Evolutionary conservation across 1,140 invertebrate species (phyloP), one percentile per base, ranked within the genome.

Genomic region (Choristoneura fumiferana): DNA sequence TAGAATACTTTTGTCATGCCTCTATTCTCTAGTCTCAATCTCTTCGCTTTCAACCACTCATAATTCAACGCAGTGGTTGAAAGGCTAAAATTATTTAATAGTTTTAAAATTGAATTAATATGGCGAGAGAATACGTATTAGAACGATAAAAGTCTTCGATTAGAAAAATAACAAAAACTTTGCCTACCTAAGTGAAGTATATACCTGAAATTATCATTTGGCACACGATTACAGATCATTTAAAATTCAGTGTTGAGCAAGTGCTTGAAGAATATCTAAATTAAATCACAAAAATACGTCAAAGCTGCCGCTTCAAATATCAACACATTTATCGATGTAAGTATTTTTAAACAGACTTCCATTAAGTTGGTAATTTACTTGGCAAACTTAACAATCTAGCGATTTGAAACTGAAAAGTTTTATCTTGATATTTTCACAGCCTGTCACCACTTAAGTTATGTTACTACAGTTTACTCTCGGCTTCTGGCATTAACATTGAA

Each of bases 151-250:
- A 45, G 40, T 45, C 40, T 45, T 45, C 18, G 40, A 17, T 45
- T 9, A 17, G 15, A 18, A 45, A 45, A 18, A 15, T 45, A 45
- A 45, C 40, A 22, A 45, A 45, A 45, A 22, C 22, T 29, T 22
- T 3, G 15, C 40, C 18, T 4, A 49, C 14, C 43, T 33, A 49
- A 17, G 1, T 49, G 17, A 22, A 22, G 18, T 49, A 12, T 49
- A 49, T 0, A 45, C 12, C 22, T 49, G 22, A 29, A 49, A 12
- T 49, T 49, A 22, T 49, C 17, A 49, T 49, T 49, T 49, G 43
- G 43, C 43, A 49, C 43, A 49, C n/a, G 18, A 49, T 49, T 49
- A 33, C 8, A 49, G 18, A 49, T 49, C 22, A 49, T 49, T 49
- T 6, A 2, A 29, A 29, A 29, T 49, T 13, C n/a, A 49, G 22